A percentile compares a stretch with the other conserved stretches of the same genome.
Evolutionary conservation across 2,113 vertebrate genomes (phyloP).

Genomic region (Barnardius zonarius): DNA sequence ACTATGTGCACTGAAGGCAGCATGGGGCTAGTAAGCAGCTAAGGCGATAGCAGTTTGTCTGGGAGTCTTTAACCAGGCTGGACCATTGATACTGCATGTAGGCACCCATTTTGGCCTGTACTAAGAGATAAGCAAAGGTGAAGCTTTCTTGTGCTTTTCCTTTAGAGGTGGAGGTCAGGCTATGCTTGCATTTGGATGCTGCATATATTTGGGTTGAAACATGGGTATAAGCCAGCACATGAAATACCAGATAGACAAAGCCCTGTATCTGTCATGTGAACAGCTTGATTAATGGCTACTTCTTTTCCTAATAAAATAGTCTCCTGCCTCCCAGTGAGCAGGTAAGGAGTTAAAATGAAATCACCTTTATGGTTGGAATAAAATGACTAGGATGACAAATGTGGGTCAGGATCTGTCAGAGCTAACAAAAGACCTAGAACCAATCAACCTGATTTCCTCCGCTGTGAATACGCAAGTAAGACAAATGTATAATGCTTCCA

Average conservation of each 20-base stretch:
- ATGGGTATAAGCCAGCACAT: not conserved
- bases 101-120: not conserved
- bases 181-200: not conserved
- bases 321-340: not conserved
- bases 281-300: not conserved
- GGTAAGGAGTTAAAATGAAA: not conserved
- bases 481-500: not conserved
- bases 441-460: conserved; percentile 29
- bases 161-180: not conserved
- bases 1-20: not conserved
- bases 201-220: not conserved
- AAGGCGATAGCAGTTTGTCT: not conserved
- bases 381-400: conserved; percentile 26
- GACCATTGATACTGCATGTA: not conserved
- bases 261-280: not conserved
- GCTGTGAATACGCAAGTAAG: not conserved
- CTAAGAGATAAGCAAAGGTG: not conserved
- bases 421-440: not conserved
- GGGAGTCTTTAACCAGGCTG: not conserved
- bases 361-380: not conserved
- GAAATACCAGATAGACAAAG: not conserved
- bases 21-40: not conserved
- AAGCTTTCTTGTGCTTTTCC: not conserved
- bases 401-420: not conserved
- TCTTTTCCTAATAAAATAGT: not conserved